These are phyloP conservation scores for Idaea dimidiata DNA, from an alignment of 2,888 invertebrate genomes.

Conservation along the genomic window DNA sequence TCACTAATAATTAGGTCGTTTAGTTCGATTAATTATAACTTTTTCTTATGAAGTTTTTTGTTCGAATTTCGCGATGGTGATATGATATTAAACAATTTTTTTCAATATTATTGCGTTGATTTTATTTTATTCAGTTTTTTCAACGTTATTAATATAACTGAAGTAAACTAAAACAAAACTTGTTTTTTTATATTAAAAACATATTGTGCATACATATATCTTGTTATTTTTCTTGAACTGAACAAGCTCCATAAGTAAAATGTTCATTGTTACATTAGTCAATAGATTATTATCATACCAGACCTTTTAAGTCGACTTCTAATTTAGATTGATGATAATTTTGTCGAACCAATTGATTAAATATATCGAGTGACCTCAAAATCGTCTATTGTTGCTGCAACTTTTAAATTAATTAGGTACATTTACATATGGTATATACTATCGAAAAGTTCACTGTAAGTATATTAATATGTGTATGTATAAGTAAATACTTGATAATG, in stretches of 20 bases:
- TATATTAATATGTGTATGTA: no score
- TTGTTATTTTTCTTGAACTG: not conserved
- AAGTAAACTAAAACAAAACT: not conserved
- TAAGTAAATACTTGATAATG: no score
- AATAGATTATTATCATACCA: constrained; percentile 47
- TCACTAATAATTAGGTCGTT: constrained; percentile 10
- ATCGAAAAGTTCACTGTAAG: not conserved
- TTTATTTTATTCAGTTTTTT: constrained; percentile 2
- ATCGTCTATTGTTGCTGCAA: constrained; percentile 17
- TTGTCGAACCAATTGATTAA: constrained; percentile 40
- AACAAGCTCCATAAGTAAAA: constrained; percentile 13
- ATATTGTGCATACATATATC: not conserved
- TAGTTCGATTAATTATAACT: no score
- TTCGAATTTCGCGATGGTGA: no score
- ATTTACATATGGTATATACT: not conserved
- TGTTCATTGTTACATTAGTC: constrained; percentile 34
- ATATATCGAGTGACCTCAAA: constrained; percentile 32
- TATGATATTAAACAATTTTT: no score
- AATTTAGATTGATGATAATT: constrained; percentile 50
- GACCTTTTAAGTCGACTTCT: constrained; percentile 46
- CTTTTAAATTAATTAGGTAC: not conserved
- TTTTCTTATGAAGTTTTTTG: no score
- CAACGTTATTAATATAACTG: not conserved
- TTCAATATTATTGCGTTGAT: no score
- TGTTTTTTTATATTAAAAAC: not conserved